These are phyloP conservation scores for Parapristionchus giblindavisi DNA, from an alignment of 2,888 invertebrate species.

Conservation along the genomic window DNA sequence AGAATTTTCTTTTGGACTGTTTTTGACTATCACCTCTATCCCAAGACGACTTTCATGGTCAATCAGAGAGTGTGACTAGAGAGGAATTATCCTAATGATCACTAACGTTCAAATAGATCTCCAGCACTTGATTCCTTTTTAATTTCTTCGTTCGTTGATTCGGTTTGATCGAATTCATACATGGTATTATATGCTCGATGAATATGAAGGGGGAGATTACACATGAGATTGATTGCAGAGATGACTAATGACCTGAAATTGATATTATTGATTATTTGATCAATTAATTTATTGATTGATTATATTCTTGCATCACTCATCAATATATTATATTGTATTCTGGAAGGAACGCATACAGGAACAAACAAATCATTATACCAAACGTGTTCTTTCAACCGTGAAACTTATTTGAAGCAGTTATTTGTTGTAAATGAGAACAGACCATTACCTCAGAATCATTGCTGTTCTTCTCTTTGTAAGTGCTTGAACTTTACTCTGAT, in stretches of 20 bases:
- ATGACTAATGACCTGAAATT: constrained; percentile 60
- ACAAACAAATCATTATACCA: too few species aligned
- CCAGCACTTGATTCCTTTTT: background rate
- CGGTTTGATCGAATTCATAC: constrained; percentile 43
- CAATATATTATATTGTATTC: too few species aligned
- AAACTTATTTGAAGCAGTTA: background rate
- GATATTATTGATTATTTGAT: background rate
- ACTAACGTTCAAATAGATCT: constrained; percentile 16
- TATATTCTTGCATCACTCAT: too few species aligned
- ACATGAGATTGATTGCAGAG: constrained; percentile 62
- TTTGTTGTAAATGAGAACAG: too few species aligned
- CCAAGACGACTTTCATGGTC: too few species aligned
- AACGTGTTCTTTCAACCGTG: constrained; percentile 40
- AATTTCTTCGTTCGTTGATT: background rate
- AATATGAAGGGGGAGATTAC: constrained; percentile 63
- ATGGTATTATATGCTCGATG: constrained; percentile 57
- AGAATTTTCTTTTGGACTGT: too few species aligned
- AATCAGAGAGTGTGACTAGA: too few species aligned
- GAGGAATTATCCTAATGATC: too few species aligned
- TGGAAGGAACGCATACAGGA: too few species aligned
- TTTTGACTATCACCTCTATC: too few species aligned
- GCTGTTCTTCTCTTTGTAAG: constrained; percentile 52
- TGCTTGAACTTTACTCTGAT: constrained; percentile 39
- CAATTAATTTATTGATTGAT: too few species aligned
- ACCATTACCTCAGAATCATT: constrained; percentile 42